These are phyloP conservation scores for Hemichromis elongatus DNA, from an alignment of 2,113 vertebrate species.

Conservation along the genomic window DNA sequence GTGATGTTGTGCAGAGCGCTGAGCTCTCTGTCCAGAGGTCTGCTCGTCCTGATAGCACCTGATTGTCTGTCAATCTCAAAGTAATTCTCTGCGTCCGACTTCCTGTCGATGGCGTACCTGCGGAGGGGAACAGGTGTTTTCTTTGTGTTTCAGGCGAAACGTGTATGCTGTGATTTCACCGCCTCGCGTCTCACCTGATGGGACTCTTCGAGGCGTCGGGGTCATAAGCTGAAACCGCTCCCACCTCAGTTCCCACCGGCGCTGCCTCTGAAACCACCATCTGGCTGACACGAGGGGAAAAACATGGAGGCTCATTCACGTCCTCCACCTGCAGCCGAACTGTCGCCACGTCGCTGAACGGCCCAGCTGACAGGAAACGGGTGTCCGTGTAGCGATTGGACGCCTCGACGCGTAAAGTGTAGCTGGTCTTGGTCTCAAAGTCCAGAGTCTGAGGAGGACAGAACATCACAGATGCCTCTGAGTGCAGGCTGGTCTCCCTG, in stretches of 20 bases:
- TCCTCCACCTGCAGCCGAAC: conserved; percentile 25
- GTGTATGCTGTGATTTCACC: not conserved
- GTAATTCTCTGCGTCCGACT: not conserved
- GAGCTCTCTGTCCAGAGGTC: conserved; percentile 24
- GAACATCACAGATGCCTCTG: not conserved
- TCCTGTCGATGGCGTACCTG: conserved; percentile 33
- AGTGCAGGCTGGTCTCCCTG: not conserved
- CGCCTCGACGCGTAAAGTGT: not conserved
- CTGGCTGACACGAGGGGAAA: not conserved
- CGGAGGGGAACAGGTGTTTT: not conserved
- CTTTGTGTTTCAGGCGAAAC: not conserved
- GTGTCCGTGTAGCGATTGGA: conserved; percentile 28
- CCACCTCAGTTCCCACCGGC: conserved; percentile 6
- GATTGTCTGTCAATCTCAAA: conserved; percentile 23
- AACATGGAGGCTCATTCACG: conserved; percentile 12
- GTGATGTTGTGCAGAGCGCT: conserved; percentile 26
- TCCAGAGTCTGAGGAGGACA: conserved; percentile 8
- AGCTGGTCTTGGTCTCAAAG: conserved; percentile 33
- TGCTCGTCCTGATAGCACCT: conserved; percentile 8
- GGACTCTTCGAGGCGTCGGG: conserved; percentile 13
- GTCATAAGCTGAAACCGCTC: conserved; percentile 24
- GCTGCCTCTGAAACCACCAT: conserved; percentile 30
- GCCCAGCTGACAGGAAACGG: not conserved
- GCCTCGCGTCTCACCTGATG: not conserved
- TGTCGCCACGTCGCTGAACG: not conserved